phyloP scores from a whole-genome alignment of 1,140 invertebrate species.

The Drosophila pruinosa region DNA sequence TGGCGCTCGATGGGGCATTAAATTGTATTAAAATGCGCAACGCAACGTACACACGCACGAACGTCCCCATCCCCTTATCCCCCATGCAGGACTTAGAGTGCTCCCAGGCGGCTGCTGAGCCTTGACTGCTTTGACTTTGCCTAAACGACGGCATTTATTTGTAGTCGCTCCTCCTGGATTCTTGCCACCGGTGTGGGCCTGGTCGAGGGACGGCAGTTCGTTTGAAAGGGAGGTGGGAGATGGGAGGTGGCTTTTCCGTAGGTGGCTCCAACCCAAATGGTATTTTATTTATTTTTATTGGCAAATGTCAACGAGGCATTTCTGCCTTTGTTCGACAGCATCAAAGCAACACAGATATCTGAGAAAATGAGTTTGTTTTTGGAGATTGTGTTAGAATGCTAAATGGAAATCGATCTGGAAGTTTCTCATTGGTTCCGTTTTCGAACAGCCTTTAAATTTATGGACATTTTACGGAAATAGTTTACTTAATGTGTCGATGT shows the following conservation, averaged over 20 bases:
- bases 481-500: conserved; percentile 6
- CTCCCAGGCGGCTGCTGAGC: conserved; percentile 49
- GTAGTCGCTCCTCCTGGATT: conserved; percentile 49
- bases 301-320: conserved; percentile 76
- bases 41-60: conserved; percentile 54
- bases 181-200: conserved; percentile 22
- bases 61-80: conserved; percentile 4
- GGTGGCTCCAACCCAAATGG: conserved; percentile 61
- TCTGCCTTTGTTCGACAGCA: conserved; percentile 49
- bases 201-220: background rate
- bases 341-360: conserved; percentile 20
- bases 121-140: conserved; percentile 46
- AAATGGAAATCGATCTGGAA: conserved; percentile 52
- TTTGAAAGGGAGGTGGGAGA: conserved; percentile 3
- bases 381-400: conserved; percentile 17
- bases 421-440: conserved; percentile 52
- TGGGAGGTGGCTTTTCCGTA: conserved; percentile 3
- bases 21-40: conserved; percentile 80
- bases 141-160: conserved; percentile 75
- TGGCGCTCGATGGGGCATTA: conserved; percentile 72
- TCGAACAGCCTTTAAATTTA: conserved; percentile 16
- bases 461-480: conserved; percentile 9
- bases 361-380: conserved; percentile 12
- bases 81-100: conserved; percentile 41
- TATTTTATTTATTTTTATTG: conserved; percentile 80